Evolutionary conservation across 2,113 vertebrate genomes (phyloP).

Genomic region (Corapipo altera): DNA sequence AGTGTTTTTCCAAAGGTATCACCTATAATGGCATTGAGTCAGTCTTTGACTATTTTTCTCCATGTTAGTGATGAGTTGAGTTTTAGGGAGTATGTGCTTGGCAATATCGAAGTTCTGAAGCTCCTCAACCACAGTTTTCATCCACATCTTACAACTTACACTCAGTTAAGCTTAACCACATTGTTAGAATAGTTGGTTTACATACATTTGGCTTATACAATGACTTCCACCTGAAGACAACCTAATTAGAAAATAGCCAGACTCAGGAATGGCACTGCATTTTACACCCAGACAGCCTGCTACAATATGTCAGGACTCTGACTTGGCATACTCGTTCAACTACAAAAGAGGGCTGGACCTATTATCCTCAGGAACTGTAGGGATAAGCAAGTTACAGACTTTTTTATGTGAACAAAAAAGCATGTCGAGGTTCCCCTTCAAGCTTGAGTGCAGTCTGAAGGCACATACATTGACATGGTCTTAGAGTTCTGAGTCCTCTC

Average conservation of each 20-base stretch:
- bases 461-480: neutral
- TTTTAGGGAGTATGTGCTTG: neutral
- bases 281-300: neutral
- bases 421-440: neutral
- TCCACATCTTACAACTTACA: neutral
- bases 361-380: neutral
- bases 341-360: neutral
- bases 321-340: neutral
- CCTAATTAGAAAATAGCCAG: neutral
- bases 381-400: neutral
- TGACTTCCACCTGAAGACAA: neutral
- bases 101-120: neutral
- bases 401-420: neutral
- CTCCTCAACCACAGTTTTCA: neutral
- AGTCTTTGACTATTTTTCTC: neutral
- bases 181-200: neutral
- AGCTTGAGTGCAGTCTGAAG: neutral
- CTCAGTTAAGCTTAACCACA: neutral
- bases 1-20: neutral
- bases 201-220: neutral
- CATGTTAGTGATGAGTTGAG: neutral
- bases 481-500: neutral
- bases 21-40: neutral
- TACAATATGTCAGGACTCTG: neutral
- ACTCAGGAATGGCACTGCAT: neutral